Evolutionary conservation across 2,797 vertebrate genomes (phyloP), one percentile per base, ranked within the genome.

Genomic region (Propithecus deckenii): DNA sequence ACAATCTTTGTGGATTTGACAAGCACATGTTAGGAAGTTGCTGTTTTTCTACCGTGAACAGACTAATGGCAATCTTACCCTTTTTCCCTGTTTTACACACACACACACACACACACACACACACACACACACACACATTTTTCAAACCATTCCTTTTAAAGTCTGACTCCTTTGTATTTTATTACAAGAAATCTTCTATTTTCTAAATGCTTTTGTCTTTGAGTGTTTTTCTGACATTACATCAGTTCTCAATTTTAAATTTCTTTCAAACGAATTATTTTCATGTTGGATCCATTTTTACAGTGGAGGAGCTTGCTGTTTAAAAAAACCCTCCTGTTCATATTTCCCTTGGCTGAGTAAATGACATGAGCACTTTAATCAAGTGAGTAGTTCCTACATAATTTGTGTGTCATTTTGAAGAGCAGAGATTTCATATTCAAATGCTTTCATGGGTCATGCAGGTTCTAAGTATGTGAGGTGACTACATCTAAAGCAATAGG

Each of bases 391-490:
- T 92, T 90, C 14, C 52, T 59, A 61, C 7, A 28, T 75, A 83
- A 94, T 75, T 91, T 92, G 74, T 41, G 41, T 67, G 65, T 89
- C 20, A 35, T 94, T 86, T 71, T 65, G 32, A 86, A 91, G n/a
- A 95, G 61, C 61, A 95, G 22, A 25, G 25, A 95, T 96, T 95
- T 94, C 63, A 74, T 65, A 74, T 93, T 95, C 46, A 88, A 43
- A 76, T 59, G 23, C 35, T 48, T 96, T 85, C 76, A 9, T 61
- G 48, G 55, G 30, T 75, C 59, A 48, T 57, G 12, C 17, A 81
- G 71, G 65, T 85, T 76, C 65, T 10, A 85, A 71, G 12, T 78
- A 92, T n/a, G 35, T 72, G 35, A 94, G 72, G 32, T 87, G 46
- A 14, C 52, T 79, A 46, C 50, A 25, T 87, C 69, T 15, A 95